Base-by-base conservation (phyloP, 2,888 invertebrate genomes). In the Cabera pusaria region DNA sequence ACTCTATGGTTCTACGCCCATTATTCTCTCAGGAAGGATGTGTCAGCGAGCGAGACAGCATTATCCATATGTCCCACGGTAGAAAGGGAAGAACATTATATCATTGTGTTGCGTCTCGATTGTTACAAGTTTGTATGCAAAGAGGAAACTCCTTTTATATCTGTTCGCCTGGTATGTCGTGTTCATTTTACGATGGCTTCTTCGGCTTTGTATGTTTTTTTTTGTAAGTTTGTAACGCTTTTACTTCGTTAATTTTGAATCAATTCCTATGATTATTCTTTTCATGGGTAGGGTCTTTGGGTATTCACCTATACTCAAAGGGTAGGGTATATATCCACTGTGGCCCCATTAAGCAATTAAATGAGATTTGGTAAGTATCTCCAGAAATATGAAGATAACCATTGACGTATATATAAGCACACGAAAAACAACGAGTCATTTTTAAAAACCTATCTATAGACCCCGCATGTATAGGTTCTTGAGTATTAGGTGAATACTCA, bases 41-140 rank as follows among this genome's bases (percentile, higher is more conserved):
- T 80, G 78, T 84, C 84, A 78, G 55, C 44, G 66, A 81, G 74
- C 56, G 76, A 74, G 81, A 81, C 74, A 60, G 72, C 67, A 72
- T 77, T 81, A 85, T 83, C 49, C 72, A 64, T 68, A 45, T 64
- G 70, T 82, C 74, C 56, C 48, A 49, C 50, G 75, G 53, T 69
- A 70, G 74, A 82, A 80, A 74, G 71, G 71, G 76, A 80, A 65
- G 64, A 75, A 79, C 79, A 72, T 58, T 3, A 55, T 65, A 67
- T 71, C 72, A 73, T 82, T 84, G 80, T 82, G 70, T 71, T 82
- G 67, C 72, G 72, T 40, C 59, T 74, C 76, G 73, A 81, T 83
- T 81, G 82, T 82, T 63, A 61, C 47, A 75, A 76, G 66, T 82
- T 82, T 78, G 77, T 78, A 80, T 81, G 76, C 75, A 72, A 67